Percentiles rank a stretch among this genome's conserved stretches.
Conservation (phyloP, 2,797 vertebrate genomes). For the Huso huso region DNA sequence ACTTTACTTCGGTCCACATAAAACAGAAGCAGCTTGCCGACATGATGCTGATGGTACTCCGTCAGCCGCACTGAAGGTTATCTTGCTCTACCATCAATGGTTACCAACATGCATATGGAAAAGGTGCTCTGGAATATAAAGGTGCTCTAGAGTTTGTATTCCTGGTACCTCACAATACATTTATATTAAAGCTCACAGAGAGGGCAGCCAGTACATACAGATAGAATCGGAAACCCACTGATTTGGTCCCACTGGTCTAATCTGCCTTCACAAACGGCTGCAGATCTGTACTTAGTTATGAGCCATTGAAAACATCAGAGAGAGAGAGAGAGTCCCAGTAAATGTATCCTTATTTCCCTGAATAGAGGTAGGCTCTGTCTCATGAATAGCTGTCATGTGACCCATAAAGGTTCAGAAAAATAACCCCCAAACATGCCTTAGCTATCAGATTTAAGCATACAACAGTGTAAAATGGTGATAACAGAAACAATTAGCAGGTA, state of each 20-base stretch:
- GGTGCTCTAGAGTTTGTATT: neutral
- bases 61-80: too few species aligned
- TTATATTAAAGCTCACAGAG: neutral
- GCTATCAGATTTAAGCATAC: constrained; percentile 42
- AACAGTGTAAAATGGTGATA: constrained; percentile 44
- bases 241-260: neutral
- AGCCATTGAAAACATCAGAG: neutral
- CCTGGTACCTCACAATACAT: neutral
- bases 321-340: too few species aligned
- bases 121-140: too few species aligned
- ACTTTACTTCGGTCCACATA: too few species aligned
- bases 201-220: neutral
- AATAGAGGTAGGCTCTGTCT: neutral
- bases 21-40: too few species aligned
- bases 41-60: too few species aligned
- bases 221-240: neutral
- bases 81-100: too few species aligned
- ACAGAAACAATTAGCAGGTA: constrained; percentile 32
- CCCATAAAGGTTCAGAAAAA: neutral
- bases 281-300: neutral
- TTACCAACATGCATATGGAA: too few species aligned
- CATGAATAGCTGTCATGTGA: neutral
- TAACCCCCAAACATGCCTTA: neutral
- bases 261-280: neutral
- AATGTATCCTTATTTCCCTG: constrained; percentile 7